phyloP scores from a whole-genome alignment of 2,888 invertebrate species.

The Rambutsinella grinnellia region DNA sequence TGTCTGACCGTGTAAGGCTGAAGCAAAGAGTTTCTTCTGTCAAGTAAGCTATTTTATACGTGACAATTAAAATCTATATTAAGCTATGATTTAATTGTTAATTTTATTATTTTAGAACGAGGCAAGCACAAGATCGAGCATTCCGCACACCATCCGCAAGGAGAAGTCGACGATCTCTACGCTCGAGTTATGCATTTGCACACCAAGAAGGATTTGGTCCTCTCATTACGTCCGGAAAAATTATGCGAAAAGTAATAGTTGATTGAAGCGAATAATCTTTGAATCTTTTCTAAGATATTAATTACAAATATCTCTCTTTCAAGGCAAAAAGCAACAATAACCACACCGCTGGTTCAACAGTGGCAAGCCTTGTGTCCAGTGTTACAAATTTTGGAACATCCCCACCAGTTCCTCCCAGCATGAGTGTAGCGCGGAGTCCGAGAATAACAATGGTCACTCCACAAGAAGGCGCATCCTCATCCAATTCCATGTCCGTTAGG shows the following conservation, averaged over 20 bases:
- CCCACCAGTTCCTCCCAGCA: conserved; percentile 56
- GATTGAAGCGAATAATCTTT: not conserved
- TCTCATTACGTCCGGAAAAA: conserved; percentile 96
- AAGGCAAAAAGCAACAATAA: conserved; percentile 66
- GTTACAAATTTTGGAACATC: conserved; percentile 63
- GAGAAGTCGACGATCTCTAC: conserved; percentile 89
- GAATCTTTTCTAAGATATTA: not conserved
- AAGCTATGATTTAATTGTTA: not conserved
- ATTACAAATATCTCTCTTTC: conserved; percentile 4
- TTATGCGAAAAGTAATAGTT: conserved; percentile 79
- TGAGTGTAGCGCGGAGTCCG: conserved; percentile 61
- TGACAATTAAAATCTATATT: conserved; percentile 4
- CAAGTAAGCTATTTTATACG: conserved; percentile 66
- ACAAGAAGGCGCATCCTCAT: conserved; percentile 49
- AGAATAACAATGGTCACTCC: conserved; percentile 65
- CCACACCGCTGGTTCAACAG: conserved; percentile 62
- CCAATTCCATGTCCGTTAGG: conserved; percentile 56
- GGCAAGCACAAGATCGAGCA: conserved; percentile 80
- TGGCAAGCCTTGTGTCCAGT: conserved; percentile 64
- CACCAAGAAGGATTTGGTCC: conserved; percentile 98
- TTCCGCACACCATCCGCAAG: conserved; percentile 89
- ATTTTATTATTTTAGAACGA: conserved; percentile 64
- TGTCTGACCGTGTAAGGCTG: conserved; percentile 91
- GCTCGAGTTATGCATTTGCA: conserved; percentile 98
- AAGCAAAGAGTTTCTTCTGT: conserved; percentile 78